Percentiles rank a stretch among this genome's conserved stretches.
phyloP scores from a whole-genome alignment of 2,797 vertebrate species.

The Anabacerthia variegaticeps region DNA sequence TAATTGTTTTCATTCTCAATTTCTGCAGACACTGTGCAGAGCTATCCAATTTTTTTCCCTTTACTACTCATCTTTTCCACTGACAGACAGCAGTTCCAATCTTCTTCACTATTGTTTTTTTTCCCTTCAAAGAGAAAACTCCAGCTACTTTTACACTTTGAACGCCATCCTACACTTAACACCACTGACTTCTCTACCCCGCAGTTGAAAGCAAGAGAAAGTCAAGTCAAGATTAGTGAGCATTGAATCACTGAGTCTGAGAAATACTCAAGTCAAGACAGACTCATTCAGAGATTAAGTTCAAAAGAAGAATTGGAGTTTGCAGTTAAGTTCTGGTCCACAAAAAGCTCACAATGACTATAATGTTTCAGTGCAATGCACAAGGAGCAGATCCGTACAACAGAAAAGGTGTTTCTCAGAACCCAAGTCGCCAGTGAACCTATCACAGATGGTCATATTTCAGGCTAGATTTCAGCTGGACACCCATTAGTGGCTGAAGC shows the following conservation, averaged over 20 bases:
- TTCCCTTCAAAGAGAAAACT: neutral
- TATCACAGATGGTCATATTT: neutral
- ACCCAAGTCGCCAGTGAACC: neutral
- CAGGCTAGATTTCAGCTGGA: neutral
- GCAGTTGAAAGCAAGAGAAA: neutral
- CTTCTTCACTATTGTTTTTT: neutral
- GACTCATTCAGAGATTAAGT: neutral
- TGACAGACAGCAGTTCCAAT: neutral
- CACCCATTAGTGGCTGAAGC: neutral
- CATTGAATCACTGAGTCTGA: neutral
- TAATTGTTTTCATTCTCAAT: conserved; percentile 24
- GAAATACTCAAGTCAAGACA: neutral
- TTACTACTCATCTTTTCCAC: neutral
- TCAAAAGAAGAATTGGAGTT: neutral
- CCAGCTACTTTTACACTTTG: neutral
- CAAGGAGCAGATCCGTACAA: fast-evolving
- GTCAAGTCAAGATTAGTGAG: neutral
- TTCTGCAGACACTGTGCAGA: neutral
- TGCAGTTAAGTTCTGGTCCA: neutral
- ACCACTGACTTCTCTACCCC: neutral
- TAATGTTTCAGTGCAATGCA: neutral
- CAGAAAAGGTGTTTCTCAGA: neutral
- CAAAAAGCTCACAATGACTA: neutral
- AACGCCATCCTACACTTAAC: neutral
- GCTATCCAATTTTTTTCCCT: neutral